Conservation (phyloP, 2,888 invertebrate species). For the Caradrina kadenii region DNA sequence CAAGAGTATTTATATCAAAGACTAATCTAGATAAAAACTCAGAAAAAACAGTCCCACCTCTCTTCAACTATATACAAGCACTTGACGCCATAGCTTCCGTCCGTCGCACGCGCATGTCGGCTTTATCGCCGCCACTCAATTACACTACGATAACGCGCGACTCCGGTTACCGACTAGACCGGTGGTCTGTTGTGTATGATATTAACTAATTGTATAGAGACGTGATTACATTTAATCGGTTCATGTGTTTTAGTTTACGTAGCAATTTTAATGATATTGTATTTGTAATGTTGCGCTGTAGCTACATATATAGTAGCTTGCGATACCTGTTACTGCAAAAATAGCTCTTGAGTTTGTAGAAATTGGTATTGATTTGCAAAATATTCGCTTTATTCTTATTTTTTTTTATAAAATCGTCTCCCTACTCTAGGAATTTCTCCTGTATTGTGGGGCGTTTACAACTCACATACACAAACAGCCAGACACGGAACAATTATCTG, state of each 20-base stretch:
- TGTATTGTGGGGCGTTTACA: no score
- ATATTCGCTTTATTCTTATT: no score
- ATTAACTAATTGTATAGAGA: constrained; percentile 44
- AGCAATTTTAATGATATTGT: neutral
- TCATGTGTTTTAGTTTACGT: constrained; percentile 1
- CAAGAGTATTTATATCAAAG: no score
- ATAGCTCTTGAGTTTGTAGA: no score
- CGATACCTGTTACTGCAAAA: no score
- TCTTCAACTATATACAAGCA: constrained; percentile 42
- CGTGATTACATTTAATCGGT: constrained; percentile 30
- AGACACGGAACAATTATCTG: no score
- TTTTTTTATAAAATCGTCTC: no score
- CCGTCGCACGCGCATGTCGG: constrained; percentile 56
- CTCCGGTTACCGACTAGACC: constrained; percentile 53
- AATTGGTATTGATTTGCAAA: no score
- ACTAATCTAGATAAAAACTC: neutral
- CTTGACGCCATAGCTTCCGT: constrained; percentile 65
- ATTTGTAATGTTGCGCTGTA: neutral
- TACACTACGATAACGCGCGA: constrained; percentile 64
- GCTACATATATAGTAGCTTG: no score
- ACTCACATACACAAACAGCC: no score
- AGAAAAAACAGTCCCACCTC: constrained; percentile 19
- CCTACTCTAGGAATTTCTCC: no score
- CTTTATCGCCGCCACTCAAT: constrained; percentile 67
- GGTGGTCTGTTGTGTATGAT: constrained; percentile 61